A percentile compares a stretch with the other conserved stretches of the same genome.
Evolutionary conservation across 2,888 invertebrate genomes (phyloP).

Genomic region (Metalampra italica): DNA sequence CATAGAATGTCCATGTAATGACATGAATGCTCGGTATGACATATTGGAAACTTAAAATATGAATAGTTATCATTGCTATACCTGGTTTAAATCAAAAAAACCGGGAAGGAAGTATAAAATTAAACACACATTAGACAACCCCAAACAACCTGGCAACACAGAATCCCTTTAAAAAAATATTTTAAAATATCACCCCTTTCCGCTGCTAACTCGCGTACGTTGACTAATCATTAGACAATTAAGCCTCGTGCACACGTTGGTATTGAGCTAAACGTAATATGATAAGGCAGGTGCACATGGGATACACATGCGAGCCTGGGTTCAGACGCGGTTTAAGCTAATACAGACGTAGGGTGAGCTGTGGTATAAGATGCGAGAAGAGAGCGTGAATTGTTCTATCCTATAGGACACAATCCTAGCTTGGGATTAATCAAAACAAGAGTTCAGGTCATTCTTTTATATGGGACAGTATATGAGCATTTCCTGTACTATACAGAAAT

Average conservation of each 20-base stretch:
- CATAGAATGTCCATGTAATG: too few relatives aligned
- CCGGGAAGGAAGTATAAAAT: too few relatives aligned
- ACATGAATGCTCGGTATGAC: too few relatives aligned
- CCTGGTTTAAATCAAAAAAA: too few relatives aligned
- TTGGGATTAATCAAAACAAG: too few relatives aligned
- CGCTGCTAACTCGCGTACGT: conserved; percentile 22
- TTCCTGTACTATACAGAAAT: too few relatives aligned
- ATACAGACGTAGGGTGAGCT: conserved; percentile 16
- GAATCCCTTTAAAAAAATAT: not conserved
- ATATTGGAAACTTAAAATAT: too few relatives aligned
- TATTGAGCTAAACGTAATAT: conserved; percentile 3
- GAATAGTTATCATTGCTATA: too few relatives aligned
- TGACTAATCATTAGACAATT: conserved; percentile 26
- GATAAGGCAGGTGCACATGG: not conserved
- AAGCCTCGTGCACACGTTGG: conserved; percentile 13
- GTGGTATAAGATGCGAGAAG: not conserved
- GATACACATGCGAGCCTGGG: not conserved
- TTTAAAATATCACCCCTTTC: not conserved
- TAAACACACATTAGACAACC: not conserved
- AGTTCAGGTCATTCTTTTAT: too few relatives aligned
- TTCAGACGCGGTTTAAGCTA: conserved; percentile 12
- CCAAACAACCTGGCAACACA: not conserved
- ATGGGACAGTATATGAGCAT: too few relatives aligned
- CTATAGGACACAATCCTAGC: too few relatives aligned
- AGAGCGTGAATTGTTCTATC: not conserved